Conservation (phyloP, 2,888 invertebrate genomes). For the Apodemia duryi region DNA sequence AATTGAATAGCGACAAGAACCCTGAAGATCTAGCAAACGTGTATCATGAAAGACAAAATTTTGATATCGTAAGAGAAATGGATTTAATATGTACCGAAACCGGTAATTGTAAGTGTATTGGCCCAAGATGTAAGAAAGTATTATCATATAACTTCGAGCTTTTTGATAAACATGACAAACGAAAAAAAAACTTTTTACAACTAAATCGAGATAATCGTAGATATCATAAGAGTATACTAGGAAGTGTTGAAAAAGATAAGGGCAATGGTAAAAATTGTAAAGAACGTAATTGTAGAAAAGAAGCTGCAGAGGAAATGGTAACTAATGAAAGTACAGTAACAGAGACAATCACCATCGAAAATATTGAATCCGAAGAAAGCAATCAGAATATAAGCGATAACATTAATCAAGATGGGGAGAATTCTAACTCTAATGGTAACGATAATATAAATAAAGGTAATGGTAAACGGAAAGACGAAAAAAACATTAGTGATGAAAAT, state of each 20-base stretch:
- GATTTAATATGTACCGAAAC: not conserved
- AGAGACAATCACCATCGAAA: not conserved
- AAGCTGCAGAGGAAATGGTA: not conserved
- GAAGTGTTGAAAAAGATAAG: not conserved
- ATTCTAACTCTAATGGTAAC: not conserved
- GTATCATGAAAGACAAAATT: not conserved
- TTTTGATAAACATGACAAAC: not conserved
- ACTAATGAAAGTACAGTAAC: too few species aligned
- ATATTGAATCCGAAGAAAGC: not conserved
- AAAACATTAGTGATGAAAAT: not conserved
- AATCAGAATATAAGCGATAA: not conserved
- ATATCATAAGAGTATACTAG: constrained; percentile 5
- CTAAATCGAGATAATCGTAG: not conserved
- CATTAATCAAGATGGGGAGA: not conserved
- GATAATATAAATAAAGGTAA: not conserved
- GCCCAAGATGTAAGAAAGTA: not conserved
- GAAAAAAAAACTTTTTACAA: not conserved
- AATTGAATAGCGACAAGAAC: not conserved
- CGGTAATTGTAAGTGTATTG: not conserved
- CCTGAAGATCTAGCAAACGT: not conserved
- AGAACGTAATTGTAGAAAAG: not conserved
- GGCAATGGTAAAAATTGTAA: not conserved
- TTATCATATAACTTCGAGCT: not conserved
- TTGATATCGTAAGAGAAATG: not conserved
- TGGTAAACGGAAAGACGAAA: not conserved